A percentile compares a stretch with the other conserved stretches of the same genome.
These are phyloP conservation scores for Scylla paramamosain DNA, from an alignment of 1,140 invertebrate species.

Conservation along the genomic window DNA sequence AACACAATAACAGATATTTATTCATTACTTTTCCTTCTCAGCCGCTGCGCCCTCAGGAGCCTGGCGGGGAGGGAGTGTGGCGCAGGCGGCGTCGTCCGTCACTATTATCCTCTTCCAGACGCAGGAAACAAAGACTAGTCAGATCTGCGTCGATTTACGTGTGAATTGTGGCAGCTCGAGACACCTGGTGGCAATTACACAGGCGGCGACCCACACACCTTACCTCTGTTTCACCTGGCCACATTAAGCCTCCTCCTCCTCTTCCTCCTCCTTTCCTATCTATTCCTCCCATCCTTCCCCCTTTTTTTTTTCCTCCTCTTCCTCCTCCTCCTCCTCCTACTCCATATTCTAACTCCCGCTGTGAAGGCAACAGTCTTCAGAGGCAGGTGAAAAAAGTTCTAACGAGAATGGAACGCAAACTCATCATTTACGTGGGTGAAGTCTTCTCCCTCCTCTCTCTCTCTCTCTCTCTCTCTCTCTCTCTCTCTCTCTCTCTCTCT, in stretches of 20 bases:
- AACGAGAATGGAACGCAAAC: not conserved
- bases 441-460: not conserved
- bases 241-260: not conserved
- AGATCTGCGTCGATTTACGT: not conserved
- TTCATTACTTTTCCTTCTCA: not conserved
- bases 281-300: no score
- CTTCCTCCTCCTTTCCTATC: not conserved
- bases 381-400: not conserved
- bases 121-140: conserved; percentile 34
- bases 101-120: not conserved
- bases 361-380: not conserved
- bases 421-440: no score
- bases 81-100: not conserved
- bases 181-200: conserved; percentile 33
- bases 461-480: not conserved
- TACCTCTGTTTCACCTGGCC: no score
- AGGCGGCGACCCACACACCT: not conserved
- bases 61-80: not conserved
- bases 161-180: not conserved
- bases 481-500: not conserved
- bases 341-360: not conserved
- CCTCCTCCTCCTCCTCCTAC: not conserved
- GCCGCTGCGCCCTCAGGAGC: not conserved
- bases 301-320: no score
- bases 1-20: not conserved